Percentiles rank a stretch among this genome's conserved stretches.
Evolutionary conservation across 2,113 vertebrate species (phyloP).

Genomic region (Pampusana beccarii): DNA sequence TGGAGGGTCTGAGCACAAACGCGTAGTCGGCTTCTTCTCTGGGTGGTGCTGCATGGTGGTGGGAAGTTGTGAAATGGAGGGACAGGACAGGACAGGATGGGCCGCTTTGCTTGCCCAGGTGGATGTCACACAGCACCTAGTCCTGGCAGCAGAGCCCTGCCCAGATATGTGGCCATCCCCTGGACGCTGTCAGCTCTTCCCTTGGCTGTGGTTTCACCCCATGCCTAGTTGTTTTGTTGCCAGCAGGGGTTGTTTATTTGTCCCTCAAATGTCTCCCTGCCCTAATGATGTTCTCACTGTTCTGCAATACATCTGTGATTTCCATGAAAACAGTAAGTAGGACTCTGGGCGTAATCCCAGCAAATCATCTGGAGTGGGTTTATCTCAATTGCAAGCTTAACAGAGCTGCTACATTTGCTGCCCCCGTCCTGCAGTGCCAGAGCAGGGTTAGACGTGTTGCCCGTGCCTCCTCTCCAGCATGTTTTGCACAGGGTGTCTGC

Average conservation of each 20-base stretch:
- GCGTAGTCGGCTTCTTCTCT: neutral
- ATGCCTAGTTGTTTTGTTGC: neutral
- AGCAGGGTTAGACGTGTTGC: neutral
- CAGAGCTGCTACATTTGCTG: neutral
- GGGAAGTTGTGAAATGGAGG: neutral
- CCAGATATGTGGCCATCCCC: neutral
- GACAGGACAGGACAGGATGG: neutral
- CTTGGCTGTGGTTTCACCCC: neutral
- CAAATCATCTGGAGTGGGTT: neutral
- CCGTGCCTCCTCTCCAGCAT: rapidly evolving
- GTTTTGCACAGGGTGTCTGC: neutral
- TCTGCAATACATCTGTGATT: neutral
- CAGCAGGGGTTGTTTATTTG: neutral
- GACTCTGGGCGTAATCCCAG: neutral
- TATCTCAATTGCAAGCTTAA: neutral
- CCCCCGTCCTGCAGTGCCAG: neutral
- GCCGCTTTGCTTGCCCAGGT: neutral
- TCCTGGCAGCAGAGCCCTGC: neutral
- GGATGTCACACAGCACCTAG: neutral
- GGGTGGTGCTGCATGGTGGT: neutral
- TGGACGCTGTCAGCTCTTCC: neutral
- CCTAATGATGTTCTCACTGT: neutral
- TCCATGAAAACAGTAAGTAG: neutral
- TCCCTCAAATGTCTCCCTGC: neutral
- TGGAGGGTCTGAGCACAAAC: neutral